A percentile compares a stretch with the other conserved stretches of the same genome.
Evolutionary conservation across 2,888 invertebrate species (phyloP).

Genomic region (Argyra leucocephala): DNA sequence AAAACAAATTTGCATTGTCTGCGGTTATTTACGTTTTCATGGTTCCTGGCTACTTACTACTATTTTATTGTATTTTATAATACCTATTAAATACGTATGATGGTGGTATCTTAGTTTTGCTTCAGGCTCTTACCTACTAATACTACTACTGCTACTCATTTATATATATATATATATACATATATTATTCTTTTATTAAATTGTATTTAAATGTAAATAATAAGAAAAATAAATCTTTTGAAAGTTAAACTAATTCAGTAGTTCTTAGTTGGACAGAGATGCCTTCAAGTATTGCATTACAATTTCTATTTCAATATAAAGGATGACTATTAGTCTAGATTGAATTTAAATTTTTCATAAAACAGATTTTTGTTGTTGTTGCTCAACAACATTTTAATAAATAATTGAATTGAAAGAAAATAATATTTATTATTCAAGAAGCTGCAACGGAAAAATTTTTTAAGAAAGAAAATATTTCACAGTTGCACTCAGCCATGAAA

Average conservation of each 20-base stretch:
- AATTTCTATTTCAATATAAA: too few relatives aligned
- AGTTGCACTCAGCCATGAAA: too few relatives aligned
- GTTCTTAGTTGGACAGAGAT: not conserved
- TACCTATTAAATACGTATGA: not conserved
- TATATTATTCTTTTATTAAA: not conserved
- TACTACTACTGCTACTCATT: not conserved
- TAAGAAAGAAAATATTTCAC: too few relatives aligned
- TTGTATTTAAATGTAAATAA: not conserved
- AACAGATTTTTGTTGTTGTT: too few relatives aligned
- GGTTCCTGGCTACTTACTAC: constrained; percentile 9
- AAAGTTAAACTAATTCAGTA: not conserved
- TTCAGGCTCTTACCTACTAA: not conserved
- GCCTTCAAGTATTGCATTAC: too few relatives aligned
- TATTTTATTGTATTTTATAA: not conserved
- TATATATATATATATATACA: too few relatives aligned
- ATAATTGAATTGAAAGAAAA: too few relatives aligned
- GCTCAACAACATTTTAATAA: too few relatives aligned
- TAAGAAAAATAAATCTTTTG: not conserved
- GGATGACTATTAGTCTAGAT: too few relatives aligned
- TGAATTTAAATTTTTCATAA: too few relatives aligned
- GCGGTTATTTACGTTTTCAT: constrained; percentile 11
- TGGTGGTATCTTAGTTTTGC: not conserved
- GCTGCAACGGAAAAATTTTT: too few relatives aligned
- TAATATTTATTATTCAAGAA: too few relatives aligned
- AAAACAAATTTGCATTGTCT: constrained; percentile 4